Conservation (phyloP, 2,888 invertebrate genomes). For the Cylindroiulus punctatus region DNA sequence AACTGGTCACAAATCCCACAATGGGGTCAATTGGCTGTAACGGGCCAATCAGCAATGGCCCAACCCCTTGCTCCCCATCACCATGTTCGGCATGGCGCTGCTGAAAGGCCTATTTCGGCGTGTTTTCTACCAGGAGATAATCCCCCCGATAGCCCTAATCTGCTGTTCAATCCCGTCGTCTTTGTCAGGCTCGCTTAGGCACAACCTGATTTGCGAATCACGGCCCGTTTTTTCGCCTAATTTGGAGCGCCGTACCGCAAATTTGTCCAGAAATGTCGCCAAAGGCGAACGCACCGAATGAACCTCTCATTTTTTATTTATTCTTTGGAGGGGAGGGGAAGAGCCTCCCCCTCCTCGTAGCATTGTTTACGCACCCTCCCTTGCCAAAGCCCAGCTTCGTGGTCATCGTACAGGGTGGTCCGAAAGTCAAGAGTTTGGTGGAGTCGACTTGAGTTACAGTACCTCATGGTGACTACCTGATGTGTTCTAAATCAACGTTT, state of each 20-base stretch:
- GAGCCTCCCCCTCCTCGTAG: neutral
- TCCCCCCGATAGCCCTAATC: neutral
- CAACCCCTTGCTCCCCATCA: too few relatives aligned
- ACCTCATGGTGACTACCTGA: too few relatives aligned
- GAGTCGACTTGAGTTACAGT: neutral
- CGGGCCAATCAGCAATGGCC: neutral
- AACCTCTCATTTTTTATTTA: conserved; percentile 5
- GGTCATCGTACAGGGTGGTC: neutral
- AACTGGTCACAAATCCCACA: neutral
- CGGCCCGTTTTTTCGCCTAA: neutral
- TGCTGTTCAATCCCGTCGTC: neutral
- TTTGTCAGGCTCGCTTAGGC: neutral
- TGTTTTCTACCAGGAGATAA: neutral
- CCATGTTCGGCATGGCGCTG: neutral
- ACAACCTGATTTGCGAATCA: too few relatives aligned
- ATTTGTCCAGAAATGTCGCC: conserved; percentile 20
- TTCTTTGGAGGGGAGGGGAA: neutral
- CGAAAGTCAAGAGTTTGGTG: neutral
- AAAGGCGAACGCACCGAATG: conserved; percentile 33
- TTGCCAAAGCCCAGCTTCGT: neutral
- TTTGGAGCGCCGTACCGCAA: neutral
- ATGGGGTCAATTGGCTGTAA: neutral
- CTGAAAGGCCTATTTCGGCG: neutral
- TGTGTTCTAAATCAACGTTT: too few relatives aligned
- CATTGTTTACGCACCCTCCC: conserved; percentile 9